These are phyloP conservation scores for Gymnoscopelus braueri DNA, from an alignment of 2,797 vertebrate species.

Conservation along the genomic window DNA sequence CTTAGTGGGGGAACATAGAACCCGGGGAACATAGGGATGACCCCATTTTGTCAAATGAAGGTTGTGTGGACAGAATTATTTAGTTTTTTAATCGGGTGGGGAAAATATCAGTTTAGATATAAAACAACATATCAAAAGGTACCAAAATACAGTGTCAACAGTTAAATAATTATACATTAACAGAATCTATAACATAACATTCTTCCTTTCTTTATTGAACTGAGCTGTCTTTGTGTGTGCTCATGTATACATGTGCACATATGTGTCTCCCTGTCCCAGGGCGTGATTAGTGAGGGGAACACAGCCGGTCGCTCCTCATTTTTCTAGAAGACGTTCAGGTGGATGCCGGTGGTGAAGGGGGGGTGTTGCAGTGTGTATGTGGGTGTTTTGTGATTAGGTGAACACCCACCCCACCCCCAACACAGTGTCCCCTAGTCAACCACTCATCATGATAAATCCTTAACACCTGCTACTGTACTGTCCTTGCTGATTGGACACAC, in stretches of 20 bases:
- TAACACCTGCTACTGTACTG: constrained; percentile 51
- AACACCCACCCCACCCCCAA: constrained; percentile 11
- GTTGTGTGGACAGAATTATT: too few species aligned
- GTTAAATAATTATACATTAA: too few species aligned
- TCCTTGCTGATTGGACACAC: constrained; percentile 61
- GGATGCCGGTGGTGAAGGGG: neutral
- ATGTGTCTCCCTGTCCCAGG: constrained; percentile 9
- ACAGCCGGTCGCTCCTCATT: constrained; percentile 35
- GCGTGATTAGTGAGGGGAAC: constrained; percentile 23
- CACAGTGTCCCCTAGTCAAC: neutral
- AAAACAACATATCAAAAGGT: too few species aligned
- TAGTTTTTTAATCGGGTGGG: too few species aligned
- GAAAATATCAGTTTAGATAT: too few species aligned
- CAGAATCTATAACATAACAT: neutral
- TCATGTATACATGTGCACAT: constrained; percentile 1
- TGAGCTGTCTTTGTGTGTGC: constrained; percentile 2
- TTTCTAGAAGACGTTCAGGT: constrained; percentile 32
- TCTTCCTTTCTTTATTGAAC: neutral
- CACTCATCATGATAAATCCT: constrained; percentile 45
- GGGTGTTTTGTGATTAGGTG: constrained; percentile 30
- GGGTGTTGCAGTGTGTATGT: neutral
- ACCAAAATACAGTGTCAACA: too few species aligned
- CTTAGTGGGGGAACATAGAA: too few species aligned
- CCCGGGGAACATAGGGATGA: too few species aligned
- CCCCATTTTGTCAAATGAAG: too few species aligned